Percentiles rank a stretch among this genome's conserved stretches.
These are phyloP conservation scores for Myanophis thanlyinensis DNA, from an alignment of 2,113 vertebrate species.

Conservation along the genomic window DNA sequence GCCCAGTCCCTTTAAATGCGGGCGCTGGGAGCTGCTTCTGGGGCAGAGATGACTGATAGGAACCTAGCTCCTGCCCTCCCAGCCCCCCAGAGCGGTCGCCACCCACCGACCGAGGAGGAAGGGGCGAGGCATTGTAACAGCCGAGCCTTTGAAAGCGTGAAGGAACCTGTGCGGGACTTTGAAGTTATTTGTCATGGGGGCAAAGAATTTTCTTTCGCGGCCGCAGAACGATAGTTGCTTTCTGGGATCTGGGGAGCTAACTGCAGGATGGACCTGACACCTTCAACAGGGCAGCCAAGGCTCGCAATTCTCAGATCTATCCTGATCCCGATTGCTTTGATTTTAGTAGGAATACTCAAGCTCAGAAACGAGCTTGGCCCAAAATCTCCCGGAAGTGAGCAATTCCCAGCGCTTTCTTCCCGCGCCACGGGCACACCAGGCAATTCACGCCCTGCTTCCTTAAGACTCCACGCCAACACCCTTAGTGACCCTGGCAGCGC, in stretches of 20 bases:
- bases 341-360: not conserved
- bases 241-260: not conserved
- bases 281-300: not conserved
- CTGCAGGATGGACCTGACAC: not conserved
- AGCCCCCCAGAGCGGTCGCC: not conserved
- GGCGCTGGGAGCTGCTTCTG: not conserved
- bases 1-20: not conserved
- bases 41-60: not conserved
- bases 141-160: not conserved
- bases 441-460: not conserved
- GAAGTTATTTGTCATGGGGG: not conserved
- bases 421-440: not conserved
- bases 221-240: not conserved
- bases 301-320: not conserved
- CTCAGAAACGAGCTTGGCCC: not conserved
- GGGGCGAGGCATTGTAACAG: not conserved
- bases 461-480: not conserved
- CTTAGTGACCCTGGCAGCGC: not conserved
- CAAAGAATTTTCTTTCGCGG: not conserved
- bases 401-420: not conserved
- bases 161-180: not conserved
- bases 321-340: not conserved
- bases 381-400: not conserved
- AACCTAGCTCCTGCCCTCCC: not conserved
- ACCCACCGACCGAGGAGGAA: not conserved